A percentile compares a stretch with the other conserved stretches of the same genome.
Evolutionary conservation across 2,888 invertebrate species (phyloP).

Genomic region (Megalurothrips usitatus): DNA sequence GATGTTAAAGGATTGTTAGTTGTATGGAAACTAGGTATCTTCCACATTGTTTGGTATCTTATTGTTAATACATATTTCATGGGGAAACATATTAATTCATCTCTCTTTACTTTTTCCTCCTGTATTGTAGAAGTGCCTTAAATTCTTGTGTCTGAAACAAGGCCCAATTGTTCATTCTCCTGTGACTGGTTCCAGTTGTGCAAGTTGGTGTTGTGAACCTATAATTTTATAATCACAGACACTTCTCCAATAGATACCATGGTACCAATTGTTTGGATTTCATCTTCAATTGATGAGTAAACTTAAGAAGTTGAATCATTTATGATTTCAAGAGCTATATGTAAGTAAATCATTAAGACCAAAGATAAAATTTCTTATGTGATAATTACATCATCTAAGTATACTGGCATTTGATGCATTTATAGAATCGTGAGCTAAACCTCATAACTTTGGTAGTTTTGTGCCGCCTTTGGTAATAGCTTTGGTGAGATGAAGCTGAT

Average conservation of each 20-base stretch:
- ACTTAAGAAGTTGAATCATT: too few species aligned
- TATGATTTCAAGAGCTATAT: neutral
- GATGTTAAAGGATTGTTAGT: neutral
- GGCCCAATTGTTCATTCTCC: too few species aligned
- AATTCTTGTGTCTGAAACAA: neutral
- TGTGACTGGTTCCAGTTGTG: too few species aligned
- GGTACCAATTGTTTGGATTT: too few species aligned
- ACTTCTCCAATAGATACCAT: too few species aligned
- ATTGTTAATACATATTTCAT: too few species aligned
- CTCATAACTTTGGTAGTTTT: too few species aligned
- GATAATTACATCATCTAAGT: slow-evolving; percentile 11
- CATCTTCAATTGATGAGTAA: too few species aligned
- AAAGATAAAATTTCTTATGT: slow-evolving; percentile 1
- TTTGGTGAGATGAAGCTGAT: neutral
- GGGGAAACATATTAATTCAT: neutral
- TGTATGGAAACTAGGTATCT: neutral
- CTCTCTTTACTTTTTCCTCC: neutral
- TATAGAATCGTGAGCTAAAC: too few species aligned
- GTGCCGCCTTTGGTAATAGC: too few species aligned
- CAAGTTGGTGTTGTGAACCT: too few species aligned
- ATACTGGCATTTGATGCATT: neutral
- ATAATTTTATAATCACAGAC: too few species aligned
- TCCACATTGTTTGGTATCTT: neutral
- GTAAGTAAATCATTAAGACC: neutral
- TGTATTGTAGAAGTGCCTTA: neutral